A percentile compares a stretch with the other conserved stretches of the same genome.
phyloP scores from a whole-genome alignment of 2,113 vertebrate species.

The Hemichromis elongatus region DNA sequence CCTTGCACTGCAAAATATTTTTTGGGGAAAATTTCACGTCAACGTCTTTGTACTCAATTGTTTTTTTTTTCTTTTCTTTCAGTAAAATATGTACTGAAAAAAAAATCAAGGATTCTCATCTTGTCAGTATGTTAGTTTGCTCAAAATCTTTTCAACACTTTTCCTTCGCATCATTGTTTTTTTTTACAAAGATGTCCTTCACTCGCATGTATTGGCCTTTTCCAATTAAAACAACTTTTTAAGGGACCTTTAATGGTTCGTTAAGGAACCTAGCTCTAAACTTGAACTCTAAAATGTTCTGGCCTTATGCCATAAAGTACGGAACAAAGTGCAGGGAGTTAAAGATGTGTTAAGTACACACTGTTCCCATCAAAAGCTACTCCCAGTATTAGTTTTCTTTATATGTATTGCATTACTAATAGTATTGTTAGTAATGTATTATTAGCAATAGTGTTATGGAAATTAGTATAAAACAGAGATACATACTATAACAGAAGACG shows the following conservation, averaged over 20 bases:
- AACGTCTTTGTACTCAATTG: not conserved
- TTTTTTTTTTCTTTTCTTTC: not conserved
- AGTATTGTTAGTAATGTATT: not conserved
- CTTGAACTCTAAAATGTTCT: not conserved
- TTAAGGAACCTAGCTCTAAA: not conserved
- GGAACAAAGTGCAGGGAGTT: not conserved
- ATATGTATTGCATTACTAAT: not conserved
- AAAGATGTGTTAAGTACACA: not conserved
- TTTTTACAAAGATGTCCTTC: not conserved
- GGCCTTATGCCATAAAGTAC: not conserved
- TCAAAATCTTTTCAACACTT: not conserved
- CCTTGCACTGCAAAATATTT: not conserved
- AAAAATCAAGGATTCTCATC: not conserved
- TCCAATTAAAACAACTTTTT: not conserved
- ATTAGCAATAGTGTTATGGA: not conserved
- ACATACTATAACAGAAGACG: not conserved
- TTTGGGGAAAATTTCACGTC: not conserved
- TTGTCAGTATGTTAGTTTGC: not conserved
- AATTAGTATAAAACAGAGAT: not conserved
- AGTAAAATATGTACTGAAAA: not conserved
- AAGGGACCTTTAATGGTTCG: not conserved
- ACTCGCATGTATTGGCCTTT: not conserved
- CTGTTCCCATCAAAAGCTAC: not conserved
- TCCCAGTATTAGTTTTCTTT: not conserved
- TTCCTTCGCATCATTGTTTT: not conserved